Conservation (phyloP, 2,113 vertebrate genomes). For the Pterocles orientalis region DNA sequence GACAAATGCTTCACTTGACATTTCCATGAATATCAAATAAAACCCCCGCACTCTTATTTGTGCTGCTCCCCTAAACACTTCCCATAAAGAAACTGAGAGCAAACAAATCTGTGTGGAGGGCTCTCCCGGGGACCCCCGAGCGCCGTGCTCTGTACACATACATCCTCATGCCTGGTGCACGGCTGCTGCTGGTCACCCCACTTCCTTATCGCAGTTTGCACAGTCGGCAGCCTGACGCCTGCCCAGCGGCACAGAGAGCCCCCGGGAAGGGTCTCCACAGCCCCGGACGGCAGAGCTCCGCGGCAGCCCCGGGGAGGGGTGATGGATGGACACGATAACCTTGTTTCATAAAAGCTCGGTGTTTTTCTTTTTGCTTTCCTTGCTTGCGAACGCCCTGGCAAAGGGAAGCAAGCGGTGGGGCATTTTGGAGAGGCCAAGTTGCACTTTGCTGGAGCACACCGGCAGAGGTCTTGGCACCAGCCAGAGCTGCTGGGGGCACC, state of each 20-base stretch:
- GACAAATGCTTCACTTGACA: neutral
- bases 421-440: neutral
- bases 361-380: neutral
- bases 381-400: neutral
- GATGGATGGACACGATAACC: neutral
- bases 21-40: neutral
- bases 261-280: neutral
- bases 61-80: neutral
- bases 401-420: accelerated
- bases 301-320: neutral
- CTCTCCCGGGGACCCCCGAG: neutral
- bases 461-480: neutral
- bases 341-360: neutral
- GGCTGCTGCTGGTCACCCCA: conserved; percentile 22
- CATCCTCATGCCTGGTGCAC: neutral
- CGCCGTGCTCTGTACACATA: neutral
- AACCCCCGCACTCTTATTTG: conserved; percentile 21
- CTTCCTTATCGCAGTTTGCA: conserved; percentile 68
- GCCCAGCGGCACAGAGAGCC: neutral
- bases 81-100: neutral
- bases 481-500: neutral
- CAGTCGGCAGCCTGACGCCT: neutral
- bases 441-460: neutral
- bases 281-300: accelerated
- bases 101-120: conserved; percentile 25